Evolutionary conservation across 1,140 invertebrate genomes (phyloP).

Genomic region (Drosophila ananassae): DNA sequence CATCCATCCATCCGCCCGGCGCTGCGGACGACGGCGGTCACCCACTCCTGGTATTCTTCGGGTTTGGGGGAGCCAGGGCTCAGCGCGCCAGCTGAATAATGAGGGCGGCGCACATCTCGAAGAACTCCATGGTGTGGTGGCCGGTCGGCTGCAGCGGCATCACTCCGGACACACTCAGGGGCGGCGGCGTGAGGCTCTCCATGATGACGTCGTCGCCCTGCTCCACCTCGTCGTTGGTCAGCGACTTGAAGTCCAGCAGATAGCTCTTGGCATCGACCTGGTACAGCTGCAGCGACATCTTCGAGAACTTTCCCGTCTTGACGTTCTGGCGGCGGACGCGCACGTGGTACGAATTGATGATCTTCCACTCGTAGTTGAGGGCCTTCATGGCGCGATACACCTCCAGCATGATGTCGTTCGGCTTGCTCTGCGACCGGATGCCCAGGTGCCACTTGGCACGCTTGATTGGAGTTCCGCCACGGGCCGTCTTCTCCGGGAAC

Average conservation of each 20-base stretch:
- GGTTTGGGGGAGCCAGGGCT: conserved; percentile 2
- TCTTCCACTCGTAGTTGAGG: conserved; percentile 99
- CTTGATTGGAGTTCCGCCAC: conserved; percentile 90
- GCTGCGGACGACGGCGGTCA: conserved; percentile 5
- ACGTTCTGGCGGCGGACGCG: conserved; percentile 95
- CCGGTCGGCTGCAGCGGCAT: conserved; percentile 85
- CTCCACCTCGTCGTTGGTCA: conserved; percentile 91
- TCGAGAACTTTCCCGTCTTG: conserved; percentile 92
- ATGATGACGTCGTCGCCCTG: conserved; percentile 86
- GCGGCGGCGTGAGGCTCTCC: conserved; percentile 84
- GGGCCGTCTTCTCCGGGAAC: conserved; percentile 78
- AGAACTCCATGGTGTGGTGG: conserved; percentile 99
- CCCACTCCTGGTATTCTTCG: background rate
- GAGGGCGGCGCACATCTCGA: conserved; percentile 99
- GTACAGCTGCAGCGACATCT: conserved; percentile 99
- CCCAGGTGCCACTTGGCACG: conserved; percentile 99
- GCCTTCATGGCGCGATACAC: conserved; percentile 99
- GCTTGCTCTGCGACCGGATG: conserved; percentile 99
- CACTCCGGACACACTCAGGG: conserved; percentile 80
- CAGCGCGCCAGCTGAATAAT: conserved; percentile 98
- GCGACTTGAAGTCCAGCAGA: conserved; percentile 98
- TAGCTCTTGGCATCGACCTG: conserved; percentile 99
- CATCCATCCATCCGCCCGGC: background rate
- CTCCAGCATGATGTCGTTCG: conserved; percentile 99
- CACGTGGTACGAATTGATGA: conserved; percentile 98